phyloP scores from a whole-genome alignment of 2,113 vertebrate genomes.

The Ranitomeya variabilis region DNA sequence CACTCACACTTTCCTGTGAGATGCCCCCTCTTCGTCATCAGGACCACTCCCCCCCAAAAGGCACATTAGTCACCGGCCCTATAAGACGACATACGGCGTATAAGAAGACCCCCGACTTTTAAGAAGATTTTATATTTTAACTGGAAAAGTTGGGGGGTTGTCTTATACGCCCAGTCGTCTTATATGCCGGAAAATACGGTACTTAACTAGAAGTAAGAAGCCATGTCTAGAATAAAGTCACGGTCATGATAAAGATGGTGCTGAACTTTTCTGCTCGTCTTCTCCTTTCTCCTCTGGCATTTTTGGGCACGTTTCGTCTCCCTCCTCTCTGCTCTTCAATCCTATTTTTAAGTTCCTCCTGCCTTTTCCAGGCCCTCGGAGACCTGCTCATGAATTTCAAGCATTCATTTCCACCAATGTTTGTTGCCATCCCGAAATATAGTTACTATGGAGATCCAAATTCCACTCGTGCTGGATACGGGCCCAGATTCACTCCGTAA shows the following conservation, averaged over 20 bases:
- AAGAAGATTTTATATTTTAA: too few relatives aligned
- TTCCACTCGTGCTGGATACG: slow-evolving; percentile 68
- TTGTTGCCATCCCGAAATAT: slow-evolving; percentile 69
- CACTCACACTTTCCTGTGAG: too few relatives aligned
- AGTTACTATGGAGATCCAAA: slow-evolving; percentile 69
- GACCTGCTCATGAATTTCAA: slow-evolving; percentile 58
- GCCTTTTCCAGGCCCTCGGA: slow-evolving; percentile 58
- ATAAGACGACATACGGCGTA: too few relatives aligned
- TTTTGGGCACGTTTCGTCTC: neutral
- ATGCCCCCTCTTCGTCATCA: too few relatives aligned
- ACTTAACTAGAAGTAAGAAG: too few relatives aligned
- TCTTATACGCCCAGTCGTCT: too few relatives aligned
- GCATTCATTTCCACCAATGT: slow-evolving; percentile 65
- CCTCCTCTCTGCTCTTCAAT: slow-evolving; percentile 32
- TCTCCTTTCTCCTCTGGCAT: slow-evolving; percentile 7
- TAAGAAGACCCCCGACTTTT: too few relatives aligned
- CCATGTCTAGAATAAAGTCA: neutral
- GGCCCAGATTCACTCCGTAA: slow-evolving; percentile 68
- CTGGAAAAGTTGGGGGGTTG: too few relatives aligned
- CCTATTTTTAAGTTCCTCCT: slow-evolving; percentile 58
- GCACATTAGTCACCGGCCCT: too few relatives aligned
- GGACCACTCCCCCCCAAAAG: too few relatives aligned
- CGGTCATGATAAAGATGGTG: neutral
- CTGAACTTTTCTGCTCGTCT: neutral
- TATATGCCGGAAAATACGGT: too few relatives aligned